Percentiles rank a stretch among this genome's conserved stretches.
These are phyloP conservation scores for Pheosia tremula DNA, from an alignment of 2,888 invertebrate genomes.

Conservation along the genomic window DNA sequence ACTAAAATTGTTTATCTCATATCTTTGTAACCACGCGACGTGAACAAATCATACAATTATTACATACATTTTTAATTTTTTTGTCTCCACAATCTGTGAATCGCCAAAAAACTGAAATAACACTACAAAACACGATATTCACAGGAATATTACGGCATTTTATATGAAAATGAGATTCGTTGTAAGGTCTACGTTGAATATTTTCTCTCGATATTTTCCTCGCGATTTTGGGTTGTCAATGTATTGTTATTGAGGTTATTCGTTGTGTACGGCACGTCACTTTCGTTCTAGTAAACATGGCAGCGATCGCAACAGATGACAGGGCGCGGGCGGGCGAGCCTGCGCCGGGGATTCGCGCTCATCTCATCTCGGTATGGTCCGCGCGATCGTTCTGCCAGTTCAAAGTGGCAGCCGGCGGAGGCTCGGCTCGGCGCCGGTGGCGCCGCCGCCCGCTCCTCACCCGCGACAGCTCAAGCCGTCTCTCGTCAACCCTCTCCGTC, in stretches of 20 bases:
- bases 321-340: constrained; percentile 77
- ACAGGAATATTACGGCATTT: constrained; percentile 31
- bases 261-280: constrained; percentile 80
- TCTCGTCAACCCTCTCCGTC: constrained; percentile 51
- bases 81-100: constrained; percentile 22
- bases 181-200: constrained; percentile 58
- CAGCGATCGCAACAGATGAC: constrained; percentile 81
- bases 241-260: constrained; percentile 76
- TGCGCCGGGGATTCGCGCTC: constrained; percentile 71
- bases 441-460: constrained; percentile 62
- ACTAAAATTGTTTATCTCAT: constrained; percentile 26
- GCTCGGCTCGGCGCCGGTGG: constrained; percentile 51
- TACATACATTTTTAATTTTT: constrained; percentile 29
- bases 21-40: constrained; percentile 28
- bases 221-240: constrained; percentile 56
- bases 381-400: constrained; percentile 60
- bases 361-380: constrained; percentile 70
- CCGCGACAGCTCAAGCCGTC: constrained; percentile 46
- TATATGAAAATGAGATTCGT: constrained; percentile 59
- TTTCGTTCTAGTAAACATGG: constrained; percentile 81
- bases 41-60: constrained; percentile 27
- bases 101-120: constrained; percentile 25
- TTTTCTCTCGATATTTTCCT: constrained; percentile 44
- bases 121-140: constrained; percentile 31
- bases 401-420: constrained; percentile 53